Conservation (phyloP, 2,113 vertebrate genomes). For the Trichechus manatus region DNA sequence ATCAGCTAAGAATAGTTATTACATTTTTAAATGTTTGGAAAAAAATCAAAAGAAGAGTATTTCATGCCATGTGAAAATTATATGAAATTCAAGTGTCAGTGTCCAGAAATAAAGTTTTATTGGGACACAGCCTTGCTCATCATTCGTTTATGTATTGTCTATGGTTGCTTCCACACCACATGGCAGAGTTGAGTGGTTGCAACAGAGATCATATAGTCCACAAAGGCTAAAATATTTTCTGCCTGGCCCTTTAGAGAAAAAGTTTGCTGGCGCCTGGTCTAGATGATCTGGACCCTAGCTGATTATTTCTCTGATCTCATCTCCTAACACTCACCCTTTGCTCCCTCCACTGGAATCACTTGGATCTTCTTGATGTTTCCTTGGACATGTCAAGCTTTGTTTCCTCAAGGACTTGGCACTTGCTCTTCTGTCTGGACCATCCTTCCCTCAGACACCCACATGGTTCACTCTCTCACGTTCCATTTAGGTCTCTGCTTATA, state of each 20-base stretch:
- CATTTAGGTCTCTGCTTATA: neutral
- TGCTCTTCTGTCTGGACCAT: neutral
- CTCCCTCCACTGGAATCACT: neutral
- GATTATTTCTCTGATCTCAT: neutral
- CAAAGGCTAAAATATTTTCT: neutral
- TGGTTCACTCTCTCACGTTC: neutral
- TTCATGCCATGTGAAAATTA: neutral
- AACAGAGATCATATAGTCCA: neutral
- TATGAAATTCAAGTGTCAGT: neutral
- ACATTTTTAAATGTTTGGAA: conserved; percentile 10
- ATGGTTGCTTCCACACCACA: neutral
- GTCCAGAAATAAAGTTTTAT: neutral
- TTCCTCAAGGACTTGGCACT: too few species aligned
- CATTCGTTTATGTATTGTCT: neutral
- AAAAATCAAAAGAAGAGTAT: neutral
- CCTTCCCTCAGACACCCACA: too few species aligned
- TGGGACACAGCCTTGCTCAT: neutral
- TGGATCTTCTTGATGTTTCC: neutral
- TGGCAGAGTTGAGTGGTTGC: neutral
- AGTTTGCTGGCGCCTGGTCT: neutral
- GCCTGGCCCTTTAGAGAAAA: neutral
- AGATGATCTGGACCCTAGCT: neutral
- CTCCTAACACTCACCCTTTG: neutral
- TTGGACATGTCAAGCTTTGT: neutral
- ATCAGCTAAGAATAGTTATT: conserved; percentile 27